Evolutionary conservation across 1,140 invertebrate species (phyloP).

Genomic region (Lutraria rhynchaena): DNA sequence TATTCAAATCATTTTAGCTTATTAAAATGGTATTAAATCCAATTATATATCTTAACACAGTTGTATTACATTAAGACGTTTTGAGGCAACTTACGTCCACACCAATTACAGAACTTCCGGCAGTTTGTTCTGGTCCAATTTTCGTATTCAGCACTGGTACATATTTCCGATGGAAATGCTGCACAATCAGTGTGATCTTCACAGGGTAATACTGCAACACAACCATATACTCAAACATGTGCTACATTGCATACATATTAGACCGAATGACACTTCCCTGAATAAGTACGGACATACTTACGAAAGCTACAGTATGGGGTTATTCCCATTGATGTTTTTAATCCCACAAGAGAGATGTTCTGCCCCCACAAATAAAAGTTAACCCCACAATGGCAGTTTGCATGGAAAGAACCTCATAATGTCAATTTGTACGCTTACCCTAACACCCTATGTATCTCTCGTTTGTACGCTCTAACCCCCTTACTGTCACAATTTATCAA

Average conservation of each 20-base stretch:
- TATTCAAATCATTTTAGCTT: too few relatives aligned
- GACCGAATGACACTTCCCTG: not conserved
- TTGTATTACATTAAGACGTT: too few relatives aligned
- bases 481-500: not conserved
- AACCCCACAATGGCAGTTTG: too few relatives aligned
- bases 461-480: not conserved
- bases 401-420: too few relatives aligned
- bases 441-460: not conserved
- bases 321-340: too few relatives aligned
- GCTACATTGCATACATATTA: not conserved
- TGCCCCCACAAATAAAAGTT: not conserved
- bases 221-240: not conserved
- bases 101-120: constrained; percentile 20
- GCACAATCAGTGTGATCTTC: constrained; percentile 24
- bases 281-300: not conserved
- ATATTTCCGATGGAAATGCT: not conserved
- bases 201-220: not conserved
- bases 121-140: constrained; percentile 27
- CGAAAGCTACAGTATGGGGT: too few relatives aligned
- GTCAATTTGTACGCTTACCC: too few relatives aligned
- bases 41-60: too few relatives aligned
- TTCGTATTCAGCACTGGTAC: not conserved
- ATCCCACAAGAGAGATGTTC: too few relatives aligned
- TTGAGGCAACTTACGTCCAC: constrained; percentile 37
- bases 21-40: too few relatives aligned